Evolutionary conservation across 2,797 vertebrate species (phyloP).

Genomic region (Dallia pectoralis): DNA sequence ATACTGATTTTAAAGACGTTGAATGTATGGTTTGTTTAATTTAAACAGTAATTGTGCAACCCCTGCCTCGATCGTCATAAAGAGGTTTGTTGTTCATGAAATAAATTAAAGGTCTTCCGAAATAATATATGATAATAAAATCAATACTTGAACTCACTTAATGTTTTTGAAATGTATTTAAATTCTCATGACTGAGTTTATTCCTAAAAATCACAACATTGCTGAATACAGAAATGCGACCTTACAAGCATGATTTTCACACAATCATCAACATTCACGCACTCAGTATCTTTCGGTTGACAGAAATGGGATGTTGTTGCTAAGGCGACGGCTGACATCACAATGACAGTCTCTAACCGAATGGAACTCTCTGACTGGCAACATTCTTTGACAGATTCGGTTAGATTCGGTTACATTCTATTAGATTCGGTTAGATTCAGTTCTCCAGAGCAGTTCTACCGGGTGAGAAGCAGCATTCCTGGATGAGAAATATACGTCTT

Average conservation of each 20-base stretch:
- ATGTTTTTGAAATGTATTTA: background rate
- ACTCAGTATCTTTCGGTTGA: background rate
- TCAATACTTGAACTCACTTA: too few species aligned
- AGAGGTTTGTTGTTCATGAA: background rate
- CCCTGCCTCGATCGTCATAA: background rate
- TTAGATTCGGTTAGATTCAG: slow-evolving; percentile 8
- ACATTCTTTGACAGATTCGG: slow-evolving; percentile 5
- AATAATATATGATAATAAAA: background rate
- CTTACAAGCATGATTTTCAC: too few species aligned
- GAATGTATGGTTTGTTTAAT: background rate
- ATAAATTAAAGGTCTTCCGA: background rate
- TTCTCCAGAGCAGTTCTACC: slow-evolving; percentile 6
- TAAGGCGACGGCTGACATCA: slow-evolving; percentile 1
- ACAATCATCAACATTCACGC: background rate
- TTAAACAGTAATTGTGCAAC: background rate
- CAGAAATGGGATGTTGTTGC: slow-evolving; percentile 7
- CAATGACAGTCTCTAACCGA: background rate
- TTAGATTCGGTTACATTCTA: slow-evolving; percentile 1
- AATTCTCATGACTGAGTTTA: background rate
- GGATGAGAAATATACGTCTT: background rate
- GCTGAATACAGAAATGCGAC: background rate
- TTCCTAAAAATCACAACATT: background rate
- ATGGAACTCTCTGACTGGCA: background rate
- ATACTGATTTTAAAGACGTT: background rate
- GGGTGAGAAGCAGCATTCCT: background rate